phyloP scores from a whole-genome alignment of 2,797 vertebrate genomes.

The Aselliscus stoliczkanus region DNA sequence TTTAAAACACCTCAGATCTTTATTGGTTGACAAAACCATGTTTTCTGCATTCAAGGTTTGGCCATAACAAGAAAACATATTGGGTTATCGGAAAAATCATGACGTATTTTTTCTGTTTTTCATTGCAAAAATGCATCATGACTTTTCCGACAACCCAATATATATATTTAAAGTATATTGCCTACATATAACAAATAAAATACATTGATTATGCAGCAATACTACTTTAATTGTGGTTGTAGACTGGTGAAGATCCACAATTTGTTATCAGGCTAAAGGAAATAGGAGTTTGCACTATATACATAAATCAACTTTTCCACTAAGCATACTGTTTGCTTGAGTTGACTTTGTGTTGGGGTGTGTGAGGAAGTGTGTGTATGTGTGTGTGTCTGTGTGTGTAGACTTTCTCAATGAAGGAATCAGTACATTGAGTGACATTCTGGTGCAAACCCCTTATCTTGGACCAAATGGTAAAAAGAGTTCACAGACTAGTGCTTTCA shows the following conservation, averaged over 20 bases:
- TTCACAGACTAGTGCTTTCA: background rate
- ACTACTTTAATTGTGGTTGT: background rate
- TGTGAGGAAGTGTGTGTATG: no score
- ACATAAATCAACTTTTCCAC: background rate
- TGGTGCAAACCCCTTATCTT: background rate
- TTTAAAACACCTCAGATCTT: background rate
- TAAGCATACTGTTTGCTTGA: background rate
- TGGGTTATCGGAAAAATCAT: no score
- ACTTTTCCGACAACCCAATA: no score
- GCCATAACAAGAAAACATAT: no score
- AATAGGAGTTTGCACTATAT: background rate
- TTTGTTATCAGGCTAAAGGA: background rate
- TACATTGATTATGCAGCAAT: background rate
- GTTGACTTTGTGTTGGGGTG: background rate
- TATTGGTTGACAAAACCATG: background rate
- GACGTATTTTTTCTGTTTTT: no score
- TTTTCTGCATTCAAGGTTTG: background rate
- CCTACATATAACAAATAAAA: background rate
- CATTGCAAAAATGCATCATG: no score
- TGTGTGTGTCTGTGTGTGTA: fast-evolving
- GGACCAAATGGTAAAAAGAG: background rate
- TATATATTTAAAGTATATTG: background rate
- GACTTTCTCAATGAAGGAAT: background rate
- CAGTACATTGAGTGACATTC: no score
- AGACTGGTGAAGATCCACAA: background rate